Base-by-base conservation (phyloP, 1,140 invertebrate genomes). In the Drosophila bocqueti region DNA sequence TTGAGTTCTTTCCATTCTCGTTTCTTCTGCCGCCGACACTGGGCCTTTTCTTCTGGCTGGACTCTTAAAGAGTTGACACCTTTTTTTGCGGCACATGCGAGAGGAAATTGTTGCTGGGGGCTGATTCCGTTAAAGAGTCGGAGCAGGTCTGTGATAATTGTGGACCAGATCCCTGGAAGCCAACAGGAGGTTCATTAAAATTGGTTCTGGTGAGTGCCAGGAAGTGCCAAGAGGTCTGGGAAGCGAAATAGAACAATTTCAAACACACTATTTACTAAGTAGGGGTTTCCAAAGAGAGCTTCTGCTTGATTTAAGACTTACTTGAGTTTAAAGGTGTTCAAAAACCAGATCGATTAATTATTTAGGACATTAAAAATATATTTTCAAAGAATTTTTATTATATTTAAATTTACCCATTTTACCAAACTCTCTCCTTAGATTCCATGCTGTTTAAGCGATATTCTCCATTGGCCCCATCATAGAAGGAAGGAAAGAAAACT, bases 11-110 rank as follows among this genome's bases (percentile, higher is more conserved):
- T 46, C 18, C 15, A 24, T 52, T 75, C 64, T 73, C 21, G 59
- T 64, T 81, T 55, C 42, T 57, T 16, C 11, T 46, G 63, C 62
- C n/a, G 62, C 60, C 15, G 42, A 52, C 76, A 46, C 63, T 68
- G 67, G 52, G 49, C 57, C 47, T 52, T 21, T 16, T 55, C 18
- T 9, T 74, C 15, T 42, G n/a, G 36, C 47, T 18, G 47, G 46
- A 18, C 79, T 81, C 59, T 43, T 64, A 60, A 54, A 69, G 50
- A 77, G 73, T 74, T 86, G 64, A 75, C 79, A 86, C 78, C 79
- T 84, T 86, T 80, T 73, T 31, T 34, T 34, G 29, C 40, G 9
- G 21, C 62, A 42, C 21, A 66, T 46, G 13, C 9, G 55, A 42
- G 34, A 58, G 64, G 75, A 78, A 78, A 78, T 78, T 62, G 42